phyloP scores from a whole-genome alignment of 2,888 invertebrate species.

The Notodonta dromedarius region DNA sequence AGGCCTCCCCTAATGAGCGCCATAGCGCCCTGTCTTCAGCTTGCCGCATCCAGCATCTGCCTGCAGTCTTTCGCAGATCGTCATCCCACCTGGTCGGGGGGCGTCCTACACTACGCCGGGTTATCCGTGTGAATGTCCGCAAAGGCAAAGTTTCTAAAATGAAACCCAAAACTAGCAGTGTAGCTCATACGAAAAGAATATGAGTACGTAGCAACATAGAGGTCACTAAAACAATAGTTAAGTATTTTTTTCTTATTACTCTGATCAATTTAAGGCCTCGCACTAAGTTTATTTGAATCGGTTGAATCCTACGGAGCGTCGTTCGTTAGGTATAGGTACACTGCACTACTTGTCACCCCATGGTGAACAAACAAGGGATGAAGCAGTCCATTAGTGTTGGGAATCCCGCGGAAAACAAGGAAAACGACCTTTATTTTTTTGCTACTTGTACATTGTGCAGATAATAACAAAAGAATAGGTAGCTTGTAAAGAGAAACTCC shows the following conservation, averaged over 20 bases:
- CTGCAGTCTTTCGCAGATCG: too few relatives aligned
- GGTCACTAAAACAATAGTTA: too few relatives aligned
- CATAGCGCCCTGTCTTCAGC: too few relatives aligned
- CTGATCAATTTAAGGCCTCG: conserved; percentile 10
- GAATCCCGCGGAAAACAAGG: conserved; percentile 47
- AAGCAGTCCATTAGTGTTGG: conserved; percentile 59
- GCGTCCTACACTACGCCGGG: too few relatives aligned
- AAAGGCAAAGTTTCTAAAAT: too few relatives aligned
- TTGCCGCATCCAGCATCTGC: too few relatives aligned
- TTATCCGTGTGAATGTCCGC: too few relatives aligned
- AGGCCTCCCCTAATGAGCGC: too few relatives aligned
- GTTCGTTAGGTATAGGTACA: conserved; percentile 39
- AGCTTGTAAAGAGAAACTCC: not conserved
- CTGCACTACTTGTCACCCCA: conserved; percentile 45
- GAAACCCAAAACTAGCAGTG: too few relatives aligned
- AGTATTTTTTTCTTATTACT: conserved; percentile 19
- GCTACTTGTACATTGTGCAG: conserved; percentile 15
- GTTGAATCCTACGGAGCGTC: conserved; percentile 35
- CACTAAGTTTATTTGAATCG: conserved; percentile 32
- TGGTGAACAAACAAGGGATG: conserved; percentile 56
- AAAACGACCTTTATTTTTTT: conserved; percentile 19
- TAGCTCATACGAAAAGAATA: too few relatives aligned
- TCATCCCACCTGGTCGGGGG: too few relatives aligned
- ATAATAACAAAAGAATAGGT: conserved; percentile 12
- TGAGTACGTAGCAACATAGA: too few relatives aligned